Base-by-base conservation (phyloP, 2,888 invertebrate species). In the Frankliniella intonsa region DNA sequence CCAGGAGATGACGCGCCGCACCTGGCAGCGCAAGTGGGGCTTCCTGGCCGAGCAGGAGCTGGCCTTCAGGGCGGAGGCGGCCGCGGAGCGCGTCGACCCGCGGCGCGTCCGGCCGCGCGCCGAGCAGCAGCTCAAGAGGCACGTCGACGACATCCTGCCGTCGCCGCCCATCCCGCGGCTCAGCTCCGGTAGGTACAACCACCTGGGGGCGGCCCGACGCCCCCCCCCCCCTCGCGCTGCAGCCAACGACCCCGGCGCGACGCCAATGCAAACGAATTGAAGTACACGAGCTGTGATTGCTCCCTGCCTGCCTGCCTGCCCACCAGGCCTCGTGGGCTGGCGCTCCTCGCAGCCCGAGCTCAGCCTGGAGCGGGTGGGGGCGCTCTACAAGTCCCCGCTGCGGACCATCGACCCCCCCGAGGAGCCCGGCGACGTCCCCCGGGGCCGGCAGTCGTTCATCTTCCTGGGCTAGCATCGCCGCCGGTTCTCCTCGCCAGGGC, bases 271-370 rank as follows among this genome's bases (percentile, higher is more conserved):
- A 38, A 38, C 38, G 38, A 38, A 38, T 38, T 38, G 38, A 38
- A 38, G 38, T 38, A 38, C 38, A 38, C 3, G 38, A 3, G 38
- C 2, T 38, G 2, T 38, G 38, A 38, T 38, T 38, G 38, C 38
- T 38, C 49, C 25, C n/a, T 51, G 62, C 12, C n/a, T 27, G 25
- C 17, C 5, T 51, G 27, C 69, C 5, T 38, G 12, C 17, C 69
- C 9, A 1, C 11, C 87, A 87, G 89, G 88, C 81, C 85, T 87
- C 81, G 85, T 90, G 81, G 90, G 90, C 12, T 89, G 89, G 88
- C 86, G 90, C 83, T 88, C 88, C 80, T 86, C 88, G 14, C 84
- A 85, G 50, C 80, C 83, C 9, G 87, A 88, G 81, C 87, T 87
- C 84, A 86, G 87, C 82, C 85, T 90, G 81, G 90, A 90, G 85